A percentile compares a stretch with the other conserved stretches of the same genome.
Evolutionary conservation across 1,140 invertebrate species (phyloP).

Genomic region (Augochlora pura): DNA sequence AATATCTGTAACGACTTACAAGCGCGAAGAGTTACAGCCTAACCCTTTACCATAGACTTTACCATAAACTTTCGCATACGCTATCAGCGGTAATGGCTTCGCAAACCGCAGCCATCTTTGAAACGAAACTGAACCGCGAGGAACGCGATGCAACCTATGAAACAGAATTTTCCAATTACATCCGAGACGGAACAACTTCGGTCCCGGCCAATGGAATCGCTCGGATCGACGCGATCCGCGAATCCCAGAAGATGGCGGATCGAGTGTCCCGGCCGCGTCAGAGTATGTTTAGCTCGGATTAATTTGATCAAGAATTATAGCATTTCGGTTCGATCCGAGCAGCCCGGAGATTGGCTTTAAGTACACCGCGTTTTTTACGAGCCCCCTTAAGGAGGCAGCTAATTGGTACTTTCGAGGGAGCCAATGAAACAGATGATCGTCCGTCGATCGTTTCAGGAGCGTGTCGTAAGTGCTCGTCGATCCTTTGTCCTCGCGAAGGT

Average conservation of each 20-base stretch:
- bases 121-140: too few relatives aligned
- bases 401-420: constrained; percentile 8
- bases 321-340: not conserved
- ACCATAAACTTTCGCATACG: too few relatives aligned
- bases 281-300: not conserved
- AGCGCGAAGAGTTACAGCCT: too few relatives aligned
- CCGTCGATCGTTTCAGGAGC: constrained; percentile 2
- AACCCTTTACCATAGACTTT: too few relatives aligned
- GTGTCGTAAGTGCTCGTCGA: not conserved
- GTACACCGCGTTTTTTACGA: constrained; percentile 8
- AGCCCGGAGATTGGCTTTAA: constrained; percentile 3
- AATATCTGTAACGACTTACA: too few relatives aligned
- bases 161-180: too few relatives aligned
- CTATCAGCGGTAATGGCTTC: too few relatives aligned
- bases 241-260: not conserved
- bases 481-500: not conserved
- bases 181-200: too few relatives aligned
- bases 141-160: too few relatives aligned
- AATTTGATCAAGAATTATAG: constrained; percentile 33
- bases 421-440: constrained; percentile 10
- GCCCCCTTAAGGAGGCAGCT: not conserved
- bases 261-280: not conserved
- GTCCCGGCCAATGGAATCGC: not conserved
- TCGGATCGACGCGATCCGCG: not conserved
- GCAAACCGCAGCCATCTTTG: too few relatives aligned